These are phyloP conservation scores for Pogonomyrmex californicus DNA, from an alignment of 1,140 invertebrate species.

Conservation along the genomic window DNA sequence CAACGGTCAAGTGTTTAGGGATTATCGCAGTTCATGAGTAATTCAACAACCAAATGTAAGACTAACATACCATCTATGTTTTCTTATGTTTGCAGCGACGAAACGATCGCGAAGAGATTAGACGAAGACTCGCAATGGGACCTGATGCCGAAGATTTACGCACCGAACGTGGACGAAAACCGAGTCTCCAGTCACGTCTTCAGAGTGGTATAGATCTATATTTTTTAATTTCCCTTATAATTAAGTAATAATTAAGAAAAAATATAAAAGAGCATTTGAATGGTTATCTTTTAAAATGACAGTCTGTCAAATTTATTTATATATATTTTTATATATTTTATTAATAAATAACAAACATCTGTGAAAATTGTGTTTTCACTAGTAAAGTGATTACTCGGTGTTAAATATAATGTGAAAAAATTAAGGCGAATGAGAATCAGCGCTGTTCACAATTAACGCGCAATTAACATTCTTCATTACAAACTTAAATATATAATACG, in stretches of 20 bases:
- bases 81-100: constrained; percentile 90
- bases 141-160: constrained; percentile 91
- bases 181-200: constrained; percentile 94
- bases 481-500: too few relatives aligned
- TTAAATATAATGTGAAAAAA: too few relatives aligned
- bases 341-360: neutral
- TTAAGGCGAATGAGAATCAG: too few relatives aligned
- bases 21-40: neutral
- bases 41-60: neutral
- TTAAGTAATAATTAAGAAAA: neutral
- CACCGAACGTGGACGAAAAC: constrained; percentile 91
- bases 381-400: too few relatives aligned
- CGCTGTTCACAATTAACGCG: too few relatives aligned
- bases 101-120: constrained; percentile 97
- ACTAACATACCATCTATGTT: neutral
- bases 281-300: neutral
- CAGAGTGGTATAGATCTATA: constrained; percentile 91
- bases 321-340: neutral
- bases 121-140: constrained; percentile 95
- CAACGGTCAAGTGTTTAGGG: neutral
- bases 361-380: too few relatives aligned
- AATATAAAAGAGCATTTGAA: neutral
- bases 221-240: neutral
- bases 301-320: neutral
- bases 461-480: too few relatives aligned